These are phyloP conservation scores for Cheilosia vulpina DNA, from an alignment of 2,888 invertebrate species.

Conservation along the genomic window DNA sequence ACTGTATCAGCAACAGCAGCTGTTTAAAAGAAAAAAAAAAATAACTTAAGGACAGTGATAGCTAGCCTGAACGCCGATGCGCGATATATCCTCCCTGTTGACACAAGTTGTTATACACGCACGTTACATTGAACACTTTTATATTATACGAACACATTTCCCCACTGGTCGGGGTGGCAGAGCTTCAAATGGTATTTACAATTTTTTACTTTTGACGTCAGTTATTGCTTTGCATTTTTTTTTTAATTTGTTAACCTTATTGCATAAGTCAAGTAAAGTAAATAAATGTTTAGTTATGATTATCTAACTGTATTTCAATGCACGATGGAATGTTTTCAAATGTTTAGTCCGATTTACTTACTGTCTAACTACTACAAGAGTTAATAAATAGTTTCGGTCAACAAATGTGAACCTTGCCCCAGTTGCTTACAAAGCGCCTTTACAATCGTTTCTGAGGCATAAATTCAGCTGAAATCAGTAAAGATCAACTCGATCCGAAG, in stretches of 20 bases:
- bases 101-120: constrained; percentile 37
- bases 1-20: constrained; percentile 82
- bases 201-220: constrained; percentile 37
- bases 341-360: too few relatives aligned
- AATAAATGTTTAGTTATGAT: not conserved
- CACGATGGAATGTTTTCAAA: too few relatives aligned
- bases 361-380: too few relatives aligned
- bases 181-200: constrained; percentile 68
- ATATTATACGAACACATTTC: constrained; percentile 29
- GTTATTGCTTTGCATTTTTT: constrained; percentile 25
- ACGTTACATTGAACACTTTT: constrained; percentile 58
- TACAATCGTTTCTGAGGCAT: too few relatives aligned
- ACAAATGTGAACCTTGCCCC: too few relatives aligned
- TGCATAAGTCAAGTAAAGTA: not conserved
- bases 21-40: constrained; percentile 78
- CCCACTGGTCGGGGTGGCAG: constrained; percentile 29
- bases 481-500: too few relatives aligned
- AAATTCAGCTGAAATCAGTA: too few relatives aligned
- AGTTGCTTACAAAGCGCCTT: too few relatives aligned
- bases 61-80: constrained; percentile 5
- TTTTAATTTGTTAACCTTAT: constrained; percentile 1
- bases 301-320: not conserved
- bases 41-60: constrained; percentile 58
- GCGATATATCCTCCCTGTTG: constrained; percentile 19
- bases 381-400: too few relatives aligned